Conservation (phyloP, 2,888 invertebrate species). For the Cyrtodaria siliqua region DNA sequence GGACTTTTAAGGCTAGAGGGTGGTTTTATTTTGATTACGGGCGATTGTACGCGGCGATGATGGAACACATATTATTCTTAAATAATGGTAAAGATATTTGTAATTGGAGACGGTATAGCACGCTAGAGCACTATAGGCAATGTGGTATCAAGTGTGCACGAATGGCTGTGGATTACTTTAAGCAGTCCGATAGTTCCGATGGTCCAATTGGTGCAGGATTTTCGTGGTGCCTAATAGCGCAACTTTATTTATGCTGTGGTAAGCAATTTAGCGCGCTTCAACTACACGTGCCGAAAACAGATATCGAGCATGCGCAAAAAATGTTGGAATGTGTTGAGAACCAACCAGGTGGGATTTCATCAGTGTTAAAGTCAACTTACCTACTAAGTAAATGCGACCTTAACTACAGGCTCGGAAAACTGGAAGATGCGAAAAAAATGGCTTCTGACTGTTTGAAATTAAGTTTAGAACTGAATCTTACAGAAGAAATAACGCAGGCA, state of each 20-base stretch:
- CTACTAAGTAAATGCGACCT: background rate
- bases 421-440: background rate
- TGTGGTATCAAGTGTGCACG: background rate
- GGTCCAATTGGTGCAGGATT: slow-evolving; percentile 21
- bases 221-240: background rate
- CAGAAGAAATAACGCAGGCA: too few species aligned
- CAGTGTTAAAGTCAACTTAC: slow-evolving; percentile 8
- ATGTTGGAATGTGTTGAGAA: background rate
- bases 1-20: slow-evolving; percentile 10
- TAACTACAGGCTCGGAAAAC: background rate
- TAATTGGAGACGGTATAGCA: background rate
- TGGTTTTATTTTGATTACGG: slow-evolving; percentile 21
- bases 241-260: background rate
- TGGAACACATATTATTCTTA: background rate
- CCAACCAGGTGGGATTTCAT: background rate
- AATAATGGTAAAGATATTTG: background rate
- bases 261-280: too few species aligned
- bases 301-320: slow-evolving; percentile 3
- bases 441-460: too few species aligned
- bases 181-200: slow-evolving; percentile 4
- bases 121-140: background rate
- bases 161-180: slow-evolving; percentile 18
- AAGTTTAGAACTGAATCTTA: too few species aligned
- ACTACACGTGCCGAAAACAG: background rate
- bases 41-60: slow-evolving; percentile 7